These are phyloP conservation scores for Ondatra zibethicus DNA, from an alignment of 2,113 vertebrate genomes.

Conservation along the genomic window DNA sequence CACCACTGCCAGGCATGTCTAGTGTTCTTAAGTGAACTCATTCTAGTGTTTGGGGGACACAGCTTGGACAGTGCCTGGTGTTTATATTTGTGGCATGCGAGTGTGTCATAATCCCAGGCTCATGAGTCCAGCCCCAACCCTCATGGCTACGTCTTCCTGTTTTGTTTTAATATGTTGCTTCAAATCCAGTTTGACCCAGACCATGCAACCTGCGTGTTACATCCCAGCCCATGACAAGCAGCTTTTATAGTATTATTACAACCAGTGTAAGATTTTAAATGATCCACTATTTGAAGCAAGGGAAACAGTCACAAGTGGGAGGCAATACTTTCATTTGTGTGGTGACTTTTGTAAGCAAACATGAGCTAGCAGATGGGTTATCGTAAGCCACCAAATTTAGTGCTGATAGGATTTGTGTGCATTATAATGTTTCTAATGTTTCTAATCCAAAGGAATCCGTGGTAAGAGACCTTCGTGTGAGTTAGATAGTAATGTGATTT, in stretches of 20 bases:
- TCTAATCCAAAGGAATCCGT: neutral
- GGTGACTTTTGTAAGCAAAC: slow-evolving; percentile 1
- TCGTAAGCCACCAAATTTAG: neutral
- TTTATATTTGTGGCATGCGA: neutral
- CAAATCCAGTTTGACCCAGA: neutral
- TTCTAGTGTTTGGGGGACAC: neutral
- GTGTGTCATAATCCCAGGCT: neutral
- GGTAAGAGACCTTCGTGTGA: slow-evolving; percentile 19
- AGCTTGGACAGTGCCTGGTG: neutral
- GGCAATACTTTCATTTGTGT: slow-evolving; percentile 39
- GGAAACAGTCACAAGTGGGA: neutral
- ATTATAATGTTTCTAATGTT: neutral
- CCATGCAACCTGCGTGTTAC: neutral
- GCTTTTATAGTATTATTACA: neutral
- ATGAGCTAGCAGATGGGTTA: neutral
- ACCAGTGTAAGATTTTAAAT: slow-evolving; percentile 1
- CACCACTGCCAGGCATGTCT: neutral
- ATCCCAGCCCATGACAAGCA: neutral
- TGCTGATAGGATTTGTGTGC: neutral
- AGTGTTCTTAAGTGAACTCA: neutral
- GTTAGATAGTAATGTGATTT: neutral
- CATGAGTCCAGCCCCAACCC: neutral
- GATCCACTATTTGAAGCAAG: neutral
- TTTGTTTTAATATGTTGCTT: neutral
- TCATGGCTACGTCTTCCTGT: neutral